Conservation (phyloP, 2,888 invertebrate species). For the Pammene aurita region DNA sequence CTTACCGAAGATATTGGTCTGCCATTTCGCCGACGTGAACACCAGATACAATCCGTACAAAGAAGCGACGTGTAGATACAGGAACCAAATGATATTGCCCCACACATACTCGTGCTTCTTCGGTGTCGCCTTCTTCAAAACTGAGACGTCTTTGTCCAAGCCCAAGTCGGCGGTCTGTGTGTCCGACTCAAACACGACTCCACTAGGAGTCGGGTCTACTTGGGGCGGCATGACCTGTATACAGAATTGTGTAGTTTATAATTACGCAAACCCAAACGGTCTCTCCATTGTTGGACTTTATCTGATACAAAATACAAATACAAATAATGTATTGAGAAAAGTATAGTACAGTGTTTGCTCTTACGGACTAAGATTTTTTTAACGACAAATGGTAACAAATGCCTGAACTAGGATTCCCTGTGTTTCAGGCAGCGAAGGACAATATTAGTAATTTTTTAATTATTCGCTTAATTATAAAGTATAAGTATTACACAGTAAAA, state of each 20-base stretch:
- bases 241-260: not conserved
- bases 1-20: conserved; percentile 87
- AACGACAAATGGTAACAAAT: too few species aligned
- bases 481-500: too few species aligned
- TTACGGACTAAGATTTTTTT: too few species aligned
- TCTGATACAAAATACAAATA: too few species aligned
- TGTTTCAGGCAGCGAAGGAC: too few species aligned
- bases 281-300: too few species aligned
- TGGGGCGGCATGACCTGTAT: conserved; percentile 82
- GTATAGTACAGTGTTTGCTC: too few species aligned
- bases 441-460: too few species aligned
- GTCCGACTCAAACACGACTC: conserved; percentile 86
- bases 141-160: conserved; percentile 81
- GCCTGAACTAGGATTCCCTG: too few species aligned
- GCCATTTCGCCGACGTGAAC: conserved; percentile 86
- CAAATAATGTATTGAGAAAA: too few species aligned
- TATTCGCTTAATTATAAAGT: too few species aligned
- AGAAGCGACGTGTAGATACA: conserved; percentile 85
- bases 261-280: too few species aligned
- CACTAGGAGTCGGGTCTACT: conserved; percentile 76
- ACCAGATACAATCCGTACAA: conserved; percentile 86
- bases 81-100: conserved; percentile 88
- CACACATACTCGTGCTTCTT: conserved; percentile 85
- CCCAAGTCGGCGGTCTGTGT: conserved; percentile 86
- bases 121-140: conserved; percentile 78